Conservation (phyloP, 2,888 invertebrate genomes). For the Adineta ricciae region DNA sequence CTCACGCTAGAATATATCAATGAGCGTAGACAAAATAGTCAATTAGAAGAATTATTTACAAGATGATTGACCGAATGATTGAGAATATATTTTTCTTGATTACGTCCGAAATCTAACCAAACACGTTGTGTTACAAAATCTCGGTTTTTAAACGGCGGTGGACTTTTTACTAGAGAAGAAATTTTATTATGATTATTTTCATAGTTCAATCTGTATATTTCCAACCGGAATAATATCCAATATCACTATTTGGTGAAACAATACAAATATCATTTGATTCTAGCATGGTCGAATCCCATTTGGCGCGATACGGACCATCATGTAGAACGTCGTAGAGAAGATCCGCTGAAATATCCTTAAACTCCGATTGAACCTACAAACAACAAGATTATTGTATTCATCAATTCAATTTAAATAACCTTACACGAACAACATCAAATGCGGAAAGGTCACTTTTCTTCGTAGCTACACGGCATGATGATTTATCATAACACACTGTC, state of each 20-base stretch:
- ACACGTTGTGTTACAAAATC: constrained; percentile 83
- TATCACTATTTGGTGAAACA: constrained; percentile 80
- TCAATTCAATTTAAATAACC: background rate
- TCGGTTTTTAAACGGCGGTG: constrained; percentile 73
- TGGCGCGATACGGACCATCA: constrained; percentile 74
- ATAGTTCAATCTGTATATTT: background rate
- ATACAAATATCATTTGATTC: constrained; percentile 75
- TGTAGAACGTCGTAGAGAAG: constrained; percentile 77
- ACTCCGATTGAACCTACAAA: constrained; percentile 53
- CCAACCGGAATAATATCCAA: constrained; percentile 71
- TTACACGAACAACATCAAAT: constrained; percentile 60
- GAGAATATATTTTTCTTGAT: constrained; percentile 71
- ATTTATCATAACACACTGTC: constrained; percentile 57
- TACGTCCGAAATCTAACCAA: constrained; percentile 67
- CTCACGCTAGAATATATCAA: constrained; percentile 55
- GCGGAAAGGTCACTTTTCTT: constrained; percentile 56
- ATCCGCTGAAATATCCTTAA: constrained; percentile 64
- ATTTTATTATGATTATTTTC: background rate
- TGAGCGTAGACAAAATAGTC: background rate
- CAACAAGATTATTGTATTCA: background rate
- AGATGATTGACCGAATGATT: constrained; percentile 81
- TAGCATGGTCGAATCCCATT: constrained; percentile 82
- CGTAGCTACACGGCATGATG: constrained; percentile 59
- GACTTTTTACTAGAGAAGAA: constrained; percentile 59
- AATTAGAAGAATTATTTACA: constrained; percentile 41